Evolutionary conservation across 2,888 invertebrate genomes (phyloP).

Genomic region (Mimachlamys varia): DNA sequence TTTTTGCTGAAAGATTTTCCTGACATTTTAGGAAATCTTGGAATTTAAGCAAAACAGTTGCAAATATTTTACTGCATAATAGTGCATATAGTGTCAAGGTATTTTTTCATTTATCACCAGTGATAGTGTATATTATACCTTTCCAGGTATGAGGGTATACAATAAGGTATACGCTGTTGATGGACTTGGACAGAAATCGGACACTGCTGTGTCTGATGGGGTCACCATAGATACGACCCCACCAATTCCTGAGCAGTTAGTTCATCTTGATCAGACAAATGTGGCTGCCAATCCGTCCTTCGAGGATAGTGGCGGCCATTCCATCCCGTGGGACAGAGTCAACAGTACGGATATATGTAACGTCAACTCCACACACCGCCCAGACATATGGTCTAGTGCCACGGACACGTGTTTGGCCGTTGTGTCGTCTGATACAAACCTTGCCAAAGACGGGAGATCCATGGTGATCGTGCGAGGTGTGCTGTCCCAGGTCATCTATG

Average conservation of each 20-base stretch:
- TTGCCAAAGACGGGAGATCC: constrained; percentile 49
- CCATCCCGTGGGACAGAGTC: constrained; percentile 24
- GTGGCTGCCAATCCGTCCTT: constrained; percentile 58
- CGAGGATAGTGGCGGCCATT: constrained; percentile 46
- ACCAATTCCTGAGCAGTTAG: constrained; percentile 50
- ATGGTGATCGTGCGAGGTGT: constrained; percentile 51
- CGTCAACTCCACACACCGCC: constrained; percentile 39
- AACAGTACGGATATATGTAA: constrained; percentile 49
- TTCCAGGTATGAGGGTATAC: constrained; percentile 55
- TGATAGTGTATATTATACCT: not conserved
- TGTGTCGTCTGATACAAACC: constrained; percentile 45
- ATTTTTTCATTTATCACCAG: no score
- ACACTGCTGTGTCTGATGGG: constrained; percentile 61
- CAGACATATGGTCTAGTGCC: constrained; percentile 39
- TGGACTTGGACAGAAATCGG: constrained; percentile 56
- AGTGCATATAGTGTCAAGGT: no score
- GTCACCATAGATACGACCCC: constrained; percentile 60
- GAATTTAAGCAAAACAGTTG: no score
- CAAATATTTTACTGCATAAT: no score
- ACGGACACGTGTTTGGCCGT: constrained; percentile 36
- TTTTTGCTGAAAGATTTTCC: no score
- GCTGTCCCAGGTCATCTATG: constrained; percentile 44
- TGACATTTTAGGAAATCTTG: no score
- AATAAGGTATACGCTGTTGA: constrained; percentile 62
- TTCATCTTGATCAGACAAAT: constrained; percentile 50